Conservation (phyloP, 2,888 invertebrate species). For the Apeira syringaria region DNA sequence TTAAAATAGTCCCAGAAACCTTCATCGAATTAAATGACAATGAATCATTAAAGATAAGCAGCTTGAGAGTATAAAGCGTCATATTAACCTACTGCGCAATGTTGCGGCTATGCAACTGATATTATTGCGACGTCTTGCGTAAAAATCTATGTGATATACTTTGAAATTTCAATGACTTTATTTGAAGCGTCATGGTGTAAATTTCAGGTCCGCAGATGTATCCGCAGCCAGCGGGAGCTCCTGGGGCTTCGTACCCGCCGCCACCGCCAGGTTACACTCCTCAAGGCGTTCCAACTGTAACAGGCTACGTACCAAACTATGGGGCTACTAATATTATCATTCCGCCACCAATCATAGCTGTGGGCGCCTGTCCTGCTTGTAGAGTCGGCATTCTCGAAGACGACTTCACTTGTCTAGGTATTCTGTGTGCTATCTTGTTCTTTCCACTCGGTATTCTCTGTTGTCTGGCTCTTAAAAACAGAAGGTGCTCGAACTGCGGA, state of each 20-base stretch:
- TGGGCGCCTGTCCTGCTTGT: constrained; percentile 95
- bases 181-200: background rate
- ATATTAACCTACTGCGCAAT: constrained; percentile 40
- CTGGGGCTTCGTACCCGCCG: constrained; percentile 64
- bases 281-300: constrained; percentile 57
- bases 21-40: constrained; percentile 17
- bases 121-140: constrained; percentile 6
- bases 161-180: constrained; percentile 1
- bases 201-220: constrained; percentile 46
- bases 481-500: constrained; percentile 94
- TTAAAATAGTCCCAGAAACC: constrained; percentile 8
- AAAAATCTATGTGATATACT: constrained; percentile 3
- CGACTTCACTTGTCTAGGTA: constrained; percentile 92
- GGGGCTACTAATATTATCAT: constrained; percentile 86
- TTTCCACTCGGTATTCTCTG: constrained; percentile 95
- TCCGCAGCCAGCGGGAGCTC: constrained; percentile 31
- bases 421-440: constrained; percentile 92
- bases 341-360: constrained; percentile 90
- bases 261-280: constrained; percentile 84
- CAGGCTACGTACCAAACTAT: constrained; percentile 83
- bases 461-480: constrained; percentile 92
- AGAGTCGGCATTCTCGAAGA: constrained; percentile 94
- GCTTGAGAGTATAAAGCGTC: constrained; percentile 26
- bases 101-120: constrained; percentile 26
- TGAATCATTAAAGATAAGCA: constrained; percentile 63